Evolutionary conservation across 1,140 invertebrate genomes (phyloP).

Genomic region (Sitodiplosis mosellana): DNA sequence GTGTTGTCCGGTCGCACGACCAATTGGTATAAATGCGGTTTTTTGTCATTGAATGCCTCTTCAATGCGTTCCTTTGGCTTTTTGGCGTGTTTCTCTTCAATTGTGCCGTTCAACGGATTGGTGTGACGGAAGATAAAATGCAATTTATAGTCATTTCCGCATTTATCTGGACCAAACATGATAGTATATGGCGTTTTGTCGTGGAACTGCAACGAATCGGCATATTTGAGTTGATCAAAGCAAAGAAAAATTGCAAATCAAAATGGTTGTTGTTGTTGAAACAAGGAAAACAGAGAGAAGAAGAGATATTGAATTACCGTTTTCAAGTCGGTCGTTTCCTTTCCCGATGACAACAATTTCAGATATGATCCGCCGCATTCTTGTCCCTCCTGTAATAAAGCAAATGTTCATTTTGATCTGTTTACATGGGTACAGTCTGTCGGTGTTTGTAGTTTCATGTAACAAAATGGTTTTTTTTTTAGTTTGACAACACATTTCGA

Average conservation of each 20-base stretch:
- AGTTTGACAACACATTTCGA: too few relatives aligned
- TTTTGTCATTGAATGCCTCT: slow-evolving; percentile 84
- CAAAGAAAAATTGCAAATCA: too few relatives aligned
- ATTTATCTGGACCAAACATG: slow-evolving; percentile 99
- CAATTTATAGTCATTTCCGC: slow-evolving; percentile 87
- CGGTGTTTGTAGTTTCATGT: too few relatives aligned
- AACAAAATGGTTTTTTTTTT: too few relatives aligned
- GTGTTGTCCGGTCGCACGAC: slow-evolving; percentile 77
- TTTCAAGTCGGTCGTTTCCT: slow-evolving; percentile 50
- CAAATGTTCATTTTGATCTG: slow-evolving; percentile 1
- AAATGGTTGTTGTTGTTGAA: not conserved
- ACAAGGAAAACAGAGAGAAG: not conserved
- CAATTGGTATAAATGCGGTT: slow-evolving; percentile 87
- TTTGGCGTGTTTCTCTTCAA: slow-evolving; percentile 83
- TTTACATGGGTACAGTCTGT: too few relatives aligned
- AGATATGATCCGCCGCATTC: slow-evolving; percentile 98
- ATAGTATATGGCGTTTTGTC: slow-evolving; percentile 96
- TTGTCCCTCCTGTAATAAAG: slow-evolving; percentile 70
- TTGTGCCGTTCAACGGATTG: slow-evolving; percentile 79
- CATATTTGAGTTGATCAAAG: too few relatives aligned
- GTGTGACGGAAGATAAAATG: slow-evolving; percentile 96
- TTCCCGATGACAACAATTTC: slow-evolving; percentile 63
- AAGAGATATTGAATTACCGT: slow-evolving; percentile 11
- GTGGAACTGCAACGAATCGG: slow-evolving; percentile 48
- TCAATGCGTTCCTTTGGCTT: slow-evolving; percentile 73